Evolutionary conservation across 2,797 vertebrate genomes (phyloP).

Genomic region (Podarcis lilfordi): DNA sequence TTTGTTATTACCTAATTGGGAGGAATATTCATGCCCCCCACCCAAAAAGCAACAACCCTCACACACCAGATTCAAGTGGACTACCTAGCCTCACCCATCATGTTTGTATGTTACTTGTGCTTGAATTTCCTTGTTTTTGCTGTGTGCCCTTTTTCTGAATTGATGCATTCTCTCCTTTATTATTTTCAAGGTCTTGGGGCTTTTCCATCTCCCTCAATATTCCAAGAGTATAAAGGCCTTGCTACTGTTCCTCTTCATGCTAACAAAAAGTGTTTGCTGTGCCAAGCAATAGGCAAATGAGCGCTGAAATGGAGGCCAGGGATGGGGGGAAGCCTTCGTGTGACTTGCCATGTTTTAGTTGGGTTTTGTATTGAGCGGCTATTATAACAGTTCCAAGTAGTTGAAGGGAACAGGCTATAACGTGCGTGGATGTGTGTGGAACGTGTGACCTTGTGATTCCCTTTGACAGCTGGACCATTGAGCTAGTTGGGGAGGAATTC

Average conservation of each 20-base stretch:
- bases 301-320: background rate
- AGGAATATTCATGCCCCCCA: too few species aligned
- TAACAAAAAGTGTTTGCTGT: slow-evolving; percentile 21
- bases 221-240: slow-evolving; percentile 53
- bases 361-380: background rate
- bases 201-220: slow-evolving; percentile 66
- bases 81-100: slow-evolving; percentile 37
- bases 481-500: slow-evolving; percentile 33
- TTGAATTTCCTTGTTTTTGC: slow-evolving; percentile 32
- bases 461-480: slow-evolving; percentile 20
- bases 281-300: slow-evolving; percentile 4
- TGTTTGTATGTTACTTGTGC: slow-evolving; percentile 11
- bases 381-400: slow-evolving; percentile 19
- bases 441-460: slow-evolving; percentile 19
- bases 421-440: slow-evolving; percentile 37
- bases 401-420: background rate
- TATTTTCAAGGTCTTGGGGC: slow-evolving; percentile 46
- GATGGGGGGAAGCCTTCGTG: background rate
- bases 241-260: slow-evolving; percentile 45
- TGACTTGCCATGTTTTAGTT: background rate
- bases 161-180: slow-evolving; percentile 56
- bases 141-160: slow-evolving; percentile 44
- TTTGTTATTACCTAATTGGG: background rate
- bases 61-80: background rate
- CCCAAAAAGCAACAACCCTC: background rate